Base-by-base conservation (phyloP, 2,888 invertebrate species). In the Mythimna ferrago region DNA sequence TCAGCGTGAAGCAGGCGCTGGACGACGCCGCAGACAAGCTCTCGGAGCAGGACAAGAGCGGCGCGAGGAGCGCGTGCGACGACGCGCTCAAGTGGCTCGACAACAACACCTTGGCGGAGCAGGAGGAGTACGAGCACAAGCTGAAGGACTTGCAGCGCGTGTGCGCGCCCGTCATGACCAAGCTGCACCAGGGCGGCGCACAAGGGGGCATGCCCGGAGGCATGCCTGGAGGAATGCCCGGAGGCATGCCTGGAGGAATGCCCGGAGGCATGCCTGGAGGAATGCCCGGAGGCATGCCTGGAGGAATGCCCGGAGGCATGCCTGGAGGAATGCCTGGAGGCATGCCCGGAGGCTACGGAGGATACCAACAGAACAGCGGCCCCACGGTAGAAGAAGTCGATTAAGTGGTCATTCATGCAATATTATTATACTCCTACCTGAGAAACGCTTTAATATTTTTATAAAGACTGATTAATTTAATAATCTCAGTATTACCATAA, bases 81-180 rank as follows among this genome's bases (percentile, higher is more conserved):
- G 97, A 97, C 64, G 96, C 97, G 51, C 92, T 98, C 66, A 96
- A 94, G 68, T 98, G 98, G 98, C 92, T 98, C 78, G 98, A 98
- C 89, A 93, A 95, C 89, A 98, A 97, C 94, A 96, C 95, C 21
- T 92, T 96, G 87, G 98, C 97, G 11, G 97, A 97, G 70, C 97
- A 97, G 89, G 97, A 97, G 35, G 97, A 97, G 89, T 97, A 96
- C 86, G 97, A 97, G 76, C 96, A 97, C 85, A 96, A 95, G 85
- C 87, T 97, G 85, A 96, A 97, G 86, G 97, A 97, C 67, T 63
- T 98, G 64, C 97, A 97, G 86, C 93, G 94, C 63, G 92, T 94
- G 2, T 97, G 97, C 88, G 96, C 90, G 89, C 97, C 97, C 0
- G 87, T 97, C 65, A 97, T 97, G 97, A 95, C 93, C 78, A 97